These are phyloP conservation scores for Forbesichthys papilliferus DNA, from an alignment of 2,113 vertebrate species.

Conservation along the genomic window DNA sequence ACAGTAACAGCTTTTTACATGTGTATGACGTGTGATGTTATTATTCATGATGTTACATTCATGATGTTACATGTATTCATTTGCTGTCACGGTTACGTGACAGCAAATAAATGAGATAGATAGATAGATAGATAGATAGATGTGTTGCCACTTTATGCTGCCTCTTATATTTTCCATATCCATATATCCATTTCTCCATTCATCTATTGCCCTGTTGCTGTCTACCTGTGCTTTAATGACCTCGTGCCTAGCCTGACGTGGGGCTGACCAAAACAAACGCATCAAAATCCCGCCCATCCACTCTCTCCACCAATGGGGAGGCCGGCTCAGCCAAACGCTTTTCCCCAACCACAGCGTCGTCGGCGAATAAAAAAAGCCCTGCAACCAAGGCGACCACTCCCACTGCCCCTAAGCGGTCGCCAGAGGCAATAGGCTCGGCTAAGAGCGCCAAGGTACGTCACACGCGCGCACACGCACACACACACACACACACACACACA, in stretches of 20 bases:
- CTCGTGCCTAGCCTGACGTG: slow-evolving; percentile 78
- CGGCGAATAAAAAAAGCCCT: slow-evolving; percentile 84
- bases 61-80: no score
- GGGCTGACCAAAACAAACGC: slow-evolving; percentile 77
- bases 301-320: slow-evolving; percentile 69
- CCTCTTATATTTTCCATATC: no score
- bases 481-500: slow-evolving; percentile 7
- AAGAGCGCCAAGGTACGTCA: slow-evolving; percentile 82
- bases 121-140: no score
- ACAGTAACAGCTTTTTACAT: neutral
- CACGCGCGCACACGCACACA: slow-evolving; percentile 8
- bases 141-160: no score
- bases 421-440: slow-evolving; percentile 52
- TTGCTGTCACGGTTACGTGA: no score
- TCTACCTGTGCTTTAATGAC: slow-evolving; percentile 26
- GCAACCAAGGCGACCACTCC: slow-evolving; percentile 74
- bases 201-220: slow-evolving; percentile 24
- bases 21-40: slow-evolving; percentile 4
- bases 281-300: slow-evolving; percentile 79
- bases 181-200: no score
- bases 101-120: no score
- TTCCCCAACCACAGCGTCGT: slow-evolving; percentile 69
- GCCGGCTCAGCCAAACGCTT: slow-evolving; percentile 79
- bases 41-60: no score
- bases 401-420: slow-evolving; percentile 69